phyloP scores from a whole-genome alignment of 2,113 vertebrate species.

The western clawed frog (Xenopus tropicalis) region UCB_Xtro_10.0 CM004444.2:176297001-176297500 shows the following conservation, averaged over 20 bases:
- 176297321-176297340: conserved; percentile 19
- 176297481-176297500: conserved; percentile 5
- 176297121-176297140: background rate
- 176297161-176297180: conserved; percentile 10
- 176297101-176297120: too few species aligned
- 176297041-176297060: too few species aligned
- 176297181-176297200: conserved; percentile 5
- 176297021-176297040: too few species aligned
- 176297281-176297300: background rate
- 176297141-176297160: background rate
- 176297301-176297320: background rate
- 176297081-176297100: too few species aligned
- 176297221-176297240: background rate
- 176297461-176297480: background rate
- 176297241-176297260: background rate
- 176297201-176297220: conserved; percentile 1
- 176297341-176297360: background rate
- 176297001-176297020: too few species aligned
- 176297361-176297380: background rate
- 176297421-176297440: background rate
- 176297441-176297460: background rate
- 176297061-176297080: too few species aligned
- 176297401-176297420: background rate
- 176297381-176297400: background rate
- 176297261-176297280: conserved; percentile 3